phyloP scores from a whole-genome alignment of 2,113 vertebrate species.

The Ptilorrhoa leucosticta region DNA sequence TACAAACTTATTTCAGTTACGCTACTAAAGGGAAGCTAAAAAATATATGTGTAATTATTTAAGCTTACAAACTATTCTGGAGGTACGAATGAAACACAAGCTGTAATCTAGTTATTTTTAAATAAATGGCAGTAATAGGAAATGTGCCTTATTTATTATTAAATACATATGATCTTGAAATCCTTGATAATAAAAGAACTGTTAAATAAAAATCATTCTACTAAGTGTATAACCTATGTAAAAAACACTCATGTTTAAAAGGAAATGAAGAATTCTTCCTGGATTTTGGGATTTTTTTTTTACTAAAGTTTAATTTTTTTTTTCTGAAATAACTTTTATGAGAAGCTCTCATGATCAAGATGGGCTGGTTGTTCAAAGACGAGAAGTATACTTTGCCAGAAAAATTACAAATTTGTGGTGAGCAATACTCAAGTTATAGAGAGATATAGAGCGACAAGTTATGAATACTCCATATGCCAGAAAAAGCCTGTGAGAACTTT shows the following conservation, averaged over 20 bases:
- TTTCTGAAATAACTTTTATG: neutral
- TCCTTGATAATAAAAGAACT: neutral
- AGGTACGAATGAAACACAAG: neutral
- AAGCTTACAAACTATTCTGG: neutral
- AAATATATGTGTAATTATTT: neutral
- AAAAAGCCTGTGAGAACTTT: neutral
- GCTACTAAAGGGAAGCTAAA: neutral
- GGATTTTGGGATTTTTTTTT: neutral
- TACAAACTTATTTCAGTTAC: neutral
- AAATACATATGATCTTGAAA: neutral
- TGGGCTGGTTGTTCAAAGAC: neutral
- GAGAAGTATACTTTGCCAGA: neutral
- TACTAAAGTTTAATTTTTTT: neutral
- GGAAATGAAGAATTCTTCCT: fast-evolving
- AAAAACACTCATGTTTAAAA: neutral
- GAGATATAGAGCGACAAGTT: neutral
- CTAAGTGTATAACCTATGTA: neutral
- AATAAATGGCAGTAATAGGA: neutral
- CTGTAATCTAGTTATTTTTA: neutral
- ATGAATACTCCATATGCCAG: neutral
- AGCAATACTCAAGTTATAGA: neutral
- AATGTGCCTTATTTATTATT: neutral
- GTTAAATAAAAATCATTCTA: neutral
- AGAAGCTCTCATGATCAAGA: neutral
- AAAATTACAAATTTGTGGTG: neutral